Base-by-base conservation (phyloP, 2,888 invertebrate genomes). In the Tholera decimalis region DNA sequence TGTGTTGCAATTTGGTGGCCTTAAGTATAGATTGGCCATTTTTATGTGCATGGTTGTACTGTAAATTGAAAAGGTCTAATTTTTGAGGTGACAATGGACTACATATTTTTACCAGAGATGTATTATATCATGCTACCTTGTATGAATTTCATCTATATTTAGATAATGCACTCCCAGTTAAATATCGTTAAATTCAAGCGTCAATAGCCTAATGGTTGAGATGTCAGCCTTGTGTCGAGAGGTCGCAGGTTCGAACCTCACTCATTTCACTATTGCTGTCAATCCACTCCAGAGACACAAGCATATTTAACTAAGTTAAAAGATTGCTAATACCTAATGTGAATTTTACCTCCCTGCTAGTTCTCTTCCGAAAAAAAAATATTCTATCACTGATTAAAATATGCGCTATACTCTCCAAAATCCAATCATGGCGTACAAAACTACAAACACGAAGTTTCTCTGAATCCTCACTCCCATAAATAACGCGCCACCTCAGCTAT, bases 401-500 rank as follows among this genome's bases (percentile, higher is more conserved):
- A 9, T 9, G 13, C 2, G 6, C 28, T 39, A 9, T 39, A 39
- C 53, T 51, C 28, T 11, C 24, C 8, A 37, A 64, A 47, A 37
- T 35, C 37, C 30, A 50, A 35, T 22, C 28, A 53, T n/a, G n/a
- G n/a, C n/a, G n/a, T 18, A 55, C 18, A 56, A 35, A 24, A 44
- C 44, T 8, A 60, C 35, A 56, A 51, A 55, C 37, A 62, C 60
- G 20, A 68, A n/a, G 28, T 56, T 60, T 53, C 59, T 60, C 51
- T 24, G 26, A 62, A 37, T 28, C n/a, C 54, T 64, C 67, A 55
- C 57, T 28, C 33, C 37, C 24, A 73, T 76, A 64, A 69, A 73
- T 73, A 61, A 67, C 50, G 56, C 24, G 46, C 46, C 67, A 59
- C 61, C 57, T 61, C 73, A 47, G 73, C 73, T 77, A 77, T 77